These are phyloP conservation scores for Actias luna DNA, from an alignment of 2,888 invertebrate species.

Conservation along the genomic window DNA sequence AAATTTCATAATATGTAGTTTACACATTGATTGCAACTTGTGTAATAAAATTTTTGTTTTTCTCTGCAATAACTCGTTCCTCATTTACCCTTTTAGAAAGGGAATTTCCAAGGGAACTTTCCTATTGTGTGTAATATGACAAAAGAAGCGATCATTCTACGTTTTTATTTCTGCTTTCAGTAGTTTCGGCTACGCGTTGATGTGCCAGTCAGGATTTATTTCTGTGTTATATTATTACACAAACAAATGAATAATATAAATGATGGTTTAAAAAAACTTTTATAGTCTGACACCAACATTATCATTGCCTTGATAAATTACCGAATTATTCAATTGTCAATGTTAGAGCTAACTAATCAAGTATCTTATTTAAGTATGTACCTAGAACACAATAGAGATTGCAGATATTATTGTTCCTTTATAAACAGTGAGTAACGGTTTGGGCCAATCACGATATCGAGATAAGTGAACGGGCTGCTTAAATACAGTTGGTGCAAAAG, in stretches of 20 bases:
- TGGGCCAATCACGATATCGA: slow-evolving; percentile 41
- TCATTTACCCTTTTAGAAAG: neutral
- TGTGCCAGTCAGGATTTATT: neutral
- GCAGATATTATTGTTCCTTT: slow-evolving; percentile 55
- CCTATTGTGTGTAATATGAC: neutral
- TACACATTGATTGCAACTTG: too few relatives aligned
- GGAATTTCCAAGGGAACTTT: neutral
- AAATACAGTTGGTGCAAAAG: slow-evolving; percentile 33
- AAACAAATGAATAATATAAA: neutral
- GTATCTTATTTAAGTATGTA: slow-evolving; percentile 39
- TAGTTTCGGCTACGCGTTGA: neutral
- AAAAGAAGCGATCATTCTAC: neutral
- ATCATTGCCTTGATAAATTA: slow-evolving; percentile 16
- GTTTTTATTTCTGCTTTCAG: neutral
- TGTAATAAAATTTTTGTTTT: neutral
- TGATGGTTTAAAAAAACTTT: slow-evolving; percentile 1
- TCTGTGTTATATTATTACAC: neutral
- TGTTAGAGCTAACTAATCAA: slow-evolving; percentile 45
- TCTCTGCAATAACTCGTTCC: too few relatives aligned
- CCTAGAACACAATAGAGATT: slow-evolving; percentile 49
- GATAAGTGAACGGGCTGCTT: slow-evolving; percentile 47
- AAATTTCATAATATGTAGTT: too few relatives aligned
- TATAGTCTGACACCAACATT: slow-evolving; percentile 23
- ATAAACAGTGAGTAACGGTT: slow-evolving; percentile 42
- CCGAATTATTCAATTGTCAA: slow-evolving; percentile 45